Evolutionary conservation across 2,888 invertebrate species (phyloP).

Genomic region (Gortyna flavago): DNA sequence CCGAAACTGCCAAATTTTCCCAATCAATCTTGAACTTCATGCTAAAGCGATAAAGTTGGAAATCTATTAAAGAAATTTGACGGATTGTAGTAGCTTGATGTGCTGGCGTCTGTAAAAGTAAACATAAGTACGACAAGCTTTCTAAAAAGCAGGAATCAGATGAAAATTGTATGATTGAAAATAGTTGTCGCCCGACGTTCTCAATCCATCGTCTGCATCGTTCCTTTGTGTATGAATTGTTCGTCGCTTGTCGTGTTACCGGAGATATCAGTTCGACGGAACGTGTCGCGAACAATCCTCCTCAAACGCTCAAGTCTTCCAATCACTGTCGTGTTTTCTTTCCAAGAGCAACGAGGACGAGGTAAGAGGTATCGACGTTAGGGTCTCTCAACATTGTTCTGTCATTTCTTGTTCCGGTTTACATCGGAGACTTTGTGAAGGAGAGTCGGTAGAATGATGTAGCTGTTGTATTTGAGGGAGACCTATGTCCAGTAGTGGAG

Average conservation of each 20-base stretch:
- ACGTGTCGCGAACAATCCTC: slow-evolving; percentile 8
- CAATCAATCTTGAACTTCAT: too few relatives aligned
- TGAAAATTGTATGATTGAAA: neutral
- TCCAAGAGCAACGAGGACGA: neutral
- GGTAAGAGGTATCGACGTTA: neutral
- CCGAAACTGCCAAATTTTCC: too few relatives aligned
- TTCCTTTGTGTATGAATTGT: neutral
- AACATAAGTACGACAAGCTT: neutral
- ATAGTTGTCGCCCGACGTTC: too few relatives aligned
- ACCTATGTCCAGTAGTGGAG: too few relatives aligned
- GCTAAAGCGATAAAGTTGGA: too few relatives aligned
- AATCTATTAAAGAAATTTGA: too few relatives aligned
- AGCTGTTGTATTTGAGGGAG: neutral
- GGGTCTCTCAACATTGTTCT: neutral
- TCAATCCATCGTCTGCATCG: neutral
- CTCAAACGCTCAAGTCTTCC: neutral
- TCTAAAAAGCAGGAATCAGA: neutral
- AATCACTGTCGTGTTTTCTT: slow-evolving; percentile 6
- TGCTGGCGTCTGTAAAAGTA: too few relatives aligned
- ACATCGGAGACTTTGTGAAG: neutral
- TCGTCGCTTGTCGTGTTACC: slow-evolving; percentile 2
- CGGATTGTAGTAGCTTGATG: too few relatives aligned
- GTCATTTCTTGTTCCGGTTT: neutral
- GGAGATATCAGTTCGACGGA: slow-evolving; percentile 9
- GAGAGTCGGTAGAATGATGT: neutral